phyloP scores from a whole-genome alignment of 2,888 invertebrate species.

The Ophion slaviceki region DNA sequence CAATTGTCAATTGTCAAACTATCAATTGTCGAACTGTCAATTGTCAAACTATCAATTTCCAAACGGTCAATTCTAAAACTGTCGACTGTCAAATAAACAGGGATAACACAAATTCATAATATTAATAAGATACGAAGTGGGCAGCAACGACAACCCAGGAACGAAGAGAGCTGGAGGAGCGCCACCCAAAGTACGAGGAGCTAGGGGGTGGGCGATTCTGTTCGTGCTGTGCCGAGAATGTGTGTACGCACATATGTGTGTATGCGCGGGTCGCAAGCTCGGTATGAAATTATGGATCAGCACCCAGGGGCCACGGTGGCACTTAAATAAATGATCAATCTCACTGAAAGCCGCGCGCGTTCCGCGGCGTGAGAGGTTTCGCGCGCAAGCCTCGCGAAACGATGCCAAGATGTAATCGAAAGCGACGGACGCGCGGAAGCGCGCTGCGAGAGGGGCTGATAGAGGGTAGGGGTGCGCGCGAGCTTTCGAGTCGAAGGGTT shows the following conservation, averaged over 20 bases:
- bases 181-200: not conserved
- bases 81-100: too few relatives aligned
- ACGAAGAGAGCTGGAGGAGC: not conserved
- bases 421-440: slow-evolving; percentile 18
- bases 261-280: slow-evolving; percentile 44
- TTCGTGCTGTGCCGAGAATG: not conserved
- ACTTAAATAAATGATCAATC: slow-evolving; percentile 80
- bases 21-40: too few relatives aligned
- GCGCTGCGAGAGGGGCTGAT: not conserved
- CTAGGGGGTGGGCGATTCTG: not conserved
- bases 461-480: not conserved
- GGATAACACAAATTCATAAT: too few relatives aligned
- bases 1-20: too few relatives aligned
- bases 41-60: too few relatives aligned
- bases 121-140: too few relatives aligned
- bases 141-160: too few relatives aligned
- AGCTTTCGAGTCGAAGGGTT: not conserved
- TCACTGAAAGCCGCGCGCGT: slow-evolving; percentile 73
- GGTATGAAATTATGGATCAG: slow-evolving; percentile 73
- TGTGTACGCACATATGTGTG: not conserved
- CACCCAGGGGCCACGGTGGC: slow-evolving; percentile 68
- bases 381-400: slow-evolving; percentile 51
- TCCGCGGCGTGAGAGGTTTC: slow-evolving; percentile 52
- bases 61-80: too few relatives aligned
- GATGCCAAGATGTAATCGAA: slow-evolving; percentile 41